Percentiles rank a stretch among this genome's conserved stretches.
Conservation (phyloP, 2,797 vertebrate species). For the Sebastes aleutianus region DNA sequence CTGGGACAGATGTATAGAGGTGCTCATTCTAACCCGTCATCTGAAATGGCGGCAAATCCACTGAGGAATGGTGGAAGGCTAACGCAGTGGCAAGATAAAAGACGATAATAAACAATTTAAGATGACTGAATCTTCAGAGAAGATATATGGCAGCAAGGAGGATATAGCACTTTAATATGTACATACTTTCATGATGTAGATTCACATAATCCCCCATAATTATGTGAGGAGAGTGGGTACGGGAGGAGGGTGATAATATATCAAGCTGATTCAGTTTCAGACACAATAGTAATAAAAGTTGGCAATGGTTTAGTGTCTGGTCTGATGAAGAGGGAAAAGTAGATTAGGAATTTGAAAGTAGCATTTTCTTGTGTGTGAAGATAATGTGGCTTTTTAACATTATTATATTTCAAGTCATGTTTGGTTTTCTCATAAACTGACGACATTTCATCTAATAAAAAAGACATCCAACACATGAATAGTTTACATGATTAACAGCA, state of each 20-base stretch:
- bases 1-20: constrained; percentile 37
- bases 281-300: constrained; percentile 2
- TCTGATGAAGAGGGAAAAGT: neutral
- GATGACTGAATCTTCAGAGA: constrained; percentile 16
- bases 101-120: constrained; percentile 32
- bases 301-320: neutral
- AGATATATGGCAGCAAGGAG: neutral
- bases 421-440: neutral
- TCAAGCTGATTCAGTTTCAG: constrained; percentile 4
- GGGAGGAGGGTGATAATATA: constrained; percentile 4
- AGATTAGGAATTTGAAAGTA: neutral
- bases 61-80: neutral
- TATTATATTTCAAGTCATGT: neutral
- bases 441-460: neutral
- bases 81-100: constrained; percentile 2
- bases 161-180: constrained; percentile 15
- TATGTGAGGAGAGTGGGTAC: neutral
- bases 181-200: constrained; percentile 7
- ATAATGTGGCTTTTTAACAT: neutral
- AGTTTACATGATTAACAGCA: neutral
- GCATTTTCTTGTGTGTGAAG: neutral
- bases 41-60: constrained; percentile 11
- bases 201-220: neutral
- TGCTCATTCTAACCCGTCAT: constrained; percentile 37
- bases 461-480: too few species aligned